These are phyloP conservation scores for Sesamia inferens DNA, from an alignment of 2,888 invertebrate genomes.

Conservation along the genomic window DNA sequence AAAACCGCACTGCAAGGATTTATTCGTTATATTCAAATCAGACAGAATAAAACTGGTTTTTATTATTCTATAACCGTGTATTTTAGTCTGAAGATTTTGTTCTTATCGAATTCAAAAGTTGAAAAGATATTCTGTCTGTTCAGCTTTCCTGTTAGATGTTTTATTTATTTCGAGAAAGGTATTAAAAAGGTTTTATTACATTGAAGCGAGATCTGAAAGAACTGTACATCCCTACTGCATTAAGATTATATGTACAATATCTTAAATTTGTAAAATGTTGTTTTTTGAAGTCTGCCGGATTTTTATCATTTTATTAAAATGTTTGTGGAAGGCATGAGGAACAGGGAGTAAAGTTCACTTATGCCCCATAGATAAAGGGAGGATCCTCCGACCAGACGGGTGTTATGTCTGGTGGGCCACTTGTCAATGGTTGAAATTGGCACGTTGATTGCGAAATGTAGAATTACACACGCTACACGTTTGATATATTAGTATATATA, in stretches of 20 bases:
- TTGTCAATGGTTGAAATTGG: too few relatives aligned
- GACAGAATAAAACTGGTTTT: conserved; percentile 38
- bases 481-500: too few relatives aligned
- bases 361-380: too few relatives aligned
- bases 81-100: conserved; percentile 12
- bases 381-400: too few relatives aligned
- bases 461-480: too few relatives aligned
- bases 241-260: conserved; percentile 17
- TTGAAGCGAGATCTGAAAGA: conserved; percentile 4
- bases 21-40: conserved; percentile 65
- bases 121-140: conserved; percentile 17
- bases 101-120: conserved; percentile 12
- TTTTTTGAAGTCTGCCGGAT: not conserved
- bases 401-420: too few relatives aligned
- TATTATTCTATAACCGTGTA: conserved; percentile 35
- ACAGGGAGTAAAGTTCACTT: too few relatives aligned
- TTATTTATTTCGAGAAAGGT: not conserved
- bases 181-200: conserved; percentile 2
- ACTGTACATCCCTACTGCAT: conserved; percentile 5
- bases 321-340: too few relatives aligned
- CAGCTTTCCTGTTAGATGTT: conserved; percentile 12
- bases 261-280: not conserved
- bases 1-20: conserved; percentile 47
- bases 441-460: too few relatives aligned
- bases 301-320: not conserved